Evolutionary conservation across 2,113 vertebrate genomes (phyloP).

Genomic region (Tragelaphus scriptus): DNA sequence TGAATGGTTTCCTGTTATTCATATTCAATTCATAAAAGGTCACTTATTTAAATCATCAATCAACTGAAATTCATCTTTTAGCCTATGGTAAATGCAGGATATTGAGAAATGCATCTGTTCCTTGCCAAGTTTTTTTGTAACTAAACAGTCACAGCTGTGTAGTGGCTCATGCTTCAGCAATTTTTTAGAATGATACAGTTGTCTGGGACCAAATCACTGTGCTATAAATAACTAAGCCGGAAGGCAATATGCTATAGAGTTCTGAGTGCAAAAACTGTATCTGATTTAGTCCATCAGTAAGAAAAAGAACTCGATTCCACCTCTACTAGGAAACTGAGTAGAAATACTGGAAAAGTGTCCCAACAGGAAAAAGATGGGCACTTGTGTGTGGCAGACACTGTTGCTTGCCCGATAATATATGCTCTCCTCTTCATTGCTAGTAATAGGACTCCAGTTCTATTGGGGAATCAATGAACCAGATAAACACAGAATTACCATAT

Average conservation of each 20-base stretch:
- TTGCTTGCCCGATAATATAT: accelerated
- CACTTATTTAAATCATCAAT: not conserved
- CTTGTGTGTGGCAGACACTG: not conserved
- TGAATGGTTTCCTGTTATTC: not conserved
- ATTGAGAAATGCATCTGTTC: not conserved
- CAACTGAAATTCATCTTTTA: not conserved
- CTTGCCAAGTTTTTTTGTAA: not conserved
- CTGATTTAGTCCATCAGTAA: not conserved
- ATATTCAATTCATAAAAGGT: not conserved
- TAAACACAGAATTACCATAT: not conserved
- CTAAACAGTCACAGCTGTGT: not conserved
- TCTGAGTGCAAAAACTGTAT: not conserved
- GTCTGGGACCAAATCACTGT: not conserved
- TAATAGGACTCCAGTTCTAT: not conserved
- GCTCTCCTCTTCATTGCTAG: not conserved
- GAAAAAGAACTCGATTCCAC: not conserved
- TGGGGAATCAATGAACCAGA: not conserved
- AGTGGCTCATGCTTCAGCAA: not conserved
- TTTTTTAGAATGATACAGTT: not conserved
- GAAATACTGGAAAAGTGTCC: not conserved
- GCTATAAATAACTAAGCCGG: not conserved
- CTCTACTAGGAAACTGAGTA: not conserved
- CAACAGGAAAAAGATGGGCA: accelerated
- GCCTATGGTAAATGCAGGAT: not conserved
- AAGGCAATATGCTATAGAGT: not conserved